Conservation (phyloP, 2,797 vertebrate genomes). For the Acrossocheilus wenchowensis region DNA sequence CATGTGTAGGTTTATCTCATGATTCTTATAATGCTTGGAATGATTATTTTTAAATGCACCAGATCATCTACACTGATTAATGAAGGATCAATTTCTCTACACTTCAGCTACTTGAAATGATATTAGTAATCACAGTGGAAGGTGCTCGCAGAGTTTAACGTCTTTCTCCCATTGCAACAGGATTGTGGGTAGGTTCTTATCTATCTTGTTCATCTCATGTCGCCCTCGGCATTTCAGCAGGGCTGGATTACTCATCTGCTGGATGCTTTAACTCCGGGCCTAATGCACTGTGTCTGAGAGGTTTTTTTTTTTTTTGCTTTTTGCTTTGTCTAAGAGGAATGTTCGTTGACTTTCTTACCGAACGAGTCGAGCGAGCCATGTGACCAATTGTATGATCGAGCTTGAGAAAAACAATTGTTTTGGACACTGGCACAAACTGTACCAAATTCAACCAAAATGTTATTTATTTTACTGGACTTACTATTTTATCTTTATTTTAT, state of each 20-base stretch:
- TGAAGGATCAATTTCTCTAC: background rate
- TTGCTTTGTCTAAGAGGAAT: slow-evolving; percentile 45
- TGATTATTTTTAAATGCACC: background rate
- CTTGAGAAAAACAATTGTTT: background rate
- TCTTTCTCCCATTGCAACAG: background rate
- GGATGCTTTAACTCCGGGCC: slow-evolving; percentile 31
- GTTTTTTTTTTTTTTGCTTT: background rate
- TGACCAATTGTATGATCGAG: background rate
- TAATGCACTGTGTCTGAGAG: slow-evolving; percentile 20
- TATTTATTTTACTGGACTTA: background rate
- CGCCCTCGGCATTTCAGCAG: slow-evolving; percentile 16
- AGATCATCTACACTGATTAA: background rate
- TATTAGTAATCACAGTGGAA: background rate
- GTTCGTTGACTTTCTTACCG: slow-evolving; percentile 37
- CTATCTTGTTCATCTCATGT: slow-evolving; percentile 16
- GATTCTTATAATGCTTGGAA: background rate
- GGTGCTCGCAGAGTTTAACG: background rate
- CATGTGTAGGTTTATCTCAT: background rate
- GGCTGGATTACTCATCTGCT: slow-evolving; percentile 28
- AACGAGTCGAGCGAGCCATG: slow-evolving; percentile 31
- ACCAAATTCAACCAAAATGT: background rate
- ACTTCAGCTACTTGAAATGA: background rate
- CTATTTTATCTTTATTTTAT: background rate
- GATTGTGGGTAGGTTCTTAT: slow-evolving; percentile 29
- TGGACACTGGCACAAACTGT: background rate